Conservation (phyloP, 2,888 invertebrate genomes). For the Therioaphis trifolii region DNA sequence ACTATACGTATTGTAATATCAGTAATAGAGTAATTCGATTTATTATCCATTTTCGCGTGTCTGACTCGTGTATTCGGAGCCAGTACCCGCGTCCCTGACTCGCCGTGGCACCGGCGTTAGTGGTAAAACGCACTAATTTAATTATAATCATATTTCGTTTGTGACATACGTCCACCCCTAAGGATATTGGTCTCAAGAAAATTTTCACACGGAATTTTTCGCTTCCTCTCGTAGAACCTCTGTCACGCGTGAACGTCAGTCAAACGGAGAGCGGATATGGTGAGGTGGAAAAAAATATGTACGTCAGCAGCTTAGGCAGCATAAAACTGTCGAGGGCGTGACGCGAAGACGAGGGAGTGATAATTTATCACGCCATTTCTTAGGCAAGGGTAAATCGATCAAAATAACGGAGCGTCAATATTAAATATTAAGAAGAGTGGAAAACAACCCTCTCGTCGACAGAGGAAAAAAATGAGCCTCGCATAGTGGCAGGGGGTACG, state of each 20-base stretch:
- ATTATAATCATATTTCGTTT: background rate
- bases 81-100: background rate
- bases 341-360: background rate
- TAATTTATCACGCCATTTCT: conserved; percentile 41
- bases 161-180: background rate
- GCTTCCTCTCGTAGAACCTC: too few relatives aligned
- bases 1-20: background rate
- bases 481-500: background rate
- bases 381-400: conserved; percentile 30
- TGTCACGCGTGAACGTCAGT: background rate
- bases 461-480: background rate
- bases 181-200: background rate
- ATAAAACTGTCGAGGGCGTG: background rate
- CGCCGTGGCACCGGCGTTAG: background rate
- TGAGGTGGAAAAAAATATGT: background rate
- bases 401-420: conserved; percentile 10
- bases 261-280: background rate
- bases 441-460: conserved; percentile 1
- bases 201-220: background rate
- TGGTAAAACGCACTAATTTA: background rate
- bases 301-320: background rate
- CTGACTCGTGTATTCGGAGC: too few relatives aligned
- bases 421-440: conserved; percentile 43
- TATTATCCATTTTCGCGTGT: background rate
- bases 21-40: background rate